Evolutionary conservation across 2,888 invertebrate species (phyloP), one percentile per base, ranked within the genome.

Genomic region (Candidula unifasciata): DNA sequence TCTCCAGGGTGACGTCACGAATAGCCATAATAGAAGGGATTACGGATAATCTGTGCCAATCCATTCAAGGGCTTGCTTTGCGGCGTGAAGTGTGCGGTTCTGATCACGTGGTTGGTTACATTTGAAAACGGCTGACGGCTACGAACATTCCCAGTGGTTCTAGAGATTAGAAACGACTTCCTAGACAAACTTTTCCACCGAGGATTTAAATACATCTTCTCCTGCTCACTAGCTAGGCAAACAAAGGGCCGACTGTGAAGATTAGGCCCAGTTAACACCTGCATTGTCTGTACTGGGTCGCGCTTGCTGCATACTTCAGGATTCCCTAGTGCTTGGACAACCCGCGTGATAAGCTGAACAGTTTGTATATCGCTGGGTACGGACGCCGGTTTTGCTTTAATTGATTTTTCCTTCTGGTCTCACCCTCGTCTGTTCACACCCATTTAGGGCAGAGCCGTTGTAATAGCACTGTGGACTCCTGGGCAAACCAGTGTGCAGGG

Each of bases 201-300:
- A 21, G 66, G 79, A 35, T 57, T 79, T 68, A 44, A 79, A 79
- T 68, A 79, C 79, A 78, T 79, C 66, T 18, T 52, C 10, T 6
- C 33, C 35, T 79, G 66, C 68, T 79, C 79, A 52, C 30, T 44
- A 18, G 24, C n/a, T 2, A 52, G 37, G 66, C 30, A 66, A 79
- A 79, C 66, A 83, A n/a, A 44, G 30, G 64, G 54, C 33, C 73
- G 73, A 10, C 30, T 3, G 24, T 24, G 35, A 35, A 73, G 82
- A 74, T 82, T 73, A 73, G 30, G 73, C 74, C n/a, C 52, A 74
- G 82, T 64, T 82, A 60, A 82, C 81, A 73, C 73, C 81, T 82
- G 54, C 35, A 37, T 74, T 73, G 73, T 82, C 54, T 5, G 74
- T 30, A 24, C 24, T 10, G 64, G 37, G 71, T 57, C n/a, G 27